These are phyloP conservation scores for Hoplodrina blanda DNA, from an alignment of 2,888 invertebrate genomes.

Conservation along the genomic window DNA sequence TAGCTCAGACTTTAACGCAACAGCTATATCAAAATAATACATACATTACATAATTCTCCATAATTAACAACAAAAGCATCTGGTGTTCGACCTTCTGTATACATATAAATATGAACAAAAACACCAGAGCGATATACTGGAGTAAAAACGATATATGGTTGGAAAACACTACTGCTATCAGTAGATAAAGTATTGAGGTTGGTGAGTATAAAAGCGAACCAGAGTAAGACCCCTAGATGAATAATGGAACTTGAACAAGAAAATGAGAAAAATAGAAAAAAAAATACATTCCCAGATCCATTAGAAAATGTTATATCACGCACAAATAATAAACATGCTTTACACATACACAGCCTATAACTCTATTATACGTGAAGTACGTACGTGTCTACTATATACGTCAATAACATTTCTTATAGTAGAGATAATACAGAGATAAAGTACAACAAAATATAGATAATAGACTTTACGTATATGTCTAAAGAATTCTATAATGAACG, in stretches of 20 bases:
- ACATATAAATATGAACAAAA: slow-evolving; percentile 22
- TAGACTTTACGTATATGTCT: slow-evolving; percentile 47
- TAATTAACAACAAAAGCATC: slow-evolving; percentile 5
- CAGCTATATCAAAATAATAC: slow-evolving; percentile 15
- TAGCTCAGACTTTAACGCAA: background rate
- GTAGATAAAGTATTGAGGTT: slow-evolving; percentile 59
- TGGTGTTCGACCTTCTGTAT: background rate
- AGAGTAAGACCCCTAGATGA: slow-evolving; percentile 15
- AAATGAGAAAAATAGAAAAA: slow-evolving; percentile 24
- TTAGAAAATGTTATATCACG: slow-evolving; percentile 30
- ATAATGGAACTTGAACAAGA: slow-evolving; percentile 29
- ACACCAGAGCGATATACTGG: background rate
- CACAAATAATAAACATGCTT: slow-evolving; percentile 37
- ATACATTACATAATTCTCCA: slow-evolving; percentile 27
- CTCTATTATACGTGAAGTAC: slow-evolving; percentile 31
- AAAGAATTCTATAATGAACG: slow-evolving; percentile 49
- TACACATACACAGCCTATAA: slow-evolving; percentile 31
- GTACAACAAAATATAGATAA: slow-evolving; percentile 75
- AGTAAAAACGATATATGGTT: slow-evolving; percentile 4
- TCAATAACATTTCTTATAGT: slow-evolving; percentile 68
- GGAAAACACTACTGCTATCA: slow-evolving; percentile 43
- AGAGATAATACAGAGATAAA: slow-evolving; percentile 76
- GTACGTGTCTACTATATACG: slow-evolving; percentile 57
- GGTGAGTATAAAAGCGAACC: slow-evolving; percentile 37
- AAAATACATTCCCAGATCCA: slow-evolving; percentile 32